Conservation (phyloP, 2,888 invertebrate species). For the Acheta domesticus region DNA sequence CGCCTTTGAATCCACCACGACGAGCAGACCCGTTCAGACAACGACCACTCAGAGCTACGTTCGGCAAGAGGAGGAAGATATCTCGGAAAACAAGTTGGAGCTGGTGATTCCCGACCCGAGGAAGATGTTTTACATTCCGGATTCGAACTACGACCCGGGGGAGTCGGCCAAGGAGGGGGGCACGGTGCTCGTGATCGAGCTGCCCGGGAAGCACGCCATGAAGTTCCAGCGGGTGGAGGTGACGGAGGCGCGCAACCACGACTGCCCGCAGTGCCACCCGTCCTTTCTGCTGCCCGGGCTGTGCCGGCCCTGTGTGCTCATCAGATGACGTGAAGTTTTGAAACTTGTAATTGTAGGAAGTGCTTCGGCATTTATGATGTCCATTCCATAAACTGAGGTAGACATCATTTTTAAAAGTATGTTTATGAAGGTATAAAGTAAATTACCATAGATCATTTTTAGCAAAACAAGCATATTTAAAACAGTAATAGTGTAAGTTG, state of each 20-base stretch:
- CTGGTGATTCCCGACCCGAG: slow-evolving; percentile 54
- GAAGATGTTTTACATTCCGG: slow-evolving; percentile 59
- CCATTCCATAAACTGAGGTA: too few species aligned
- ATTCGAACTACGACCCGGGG: slow-evolving; percentile 39
- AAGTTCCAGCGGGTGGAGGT: slow-evolving; percentile 23
- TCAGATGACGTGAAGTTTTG: slow-evolving; percentile 39
- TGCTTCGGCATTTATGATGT: too few species aligned
- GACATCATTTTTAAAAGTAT: too few species aligned
- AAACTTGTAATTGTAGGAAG: too few species aligned
- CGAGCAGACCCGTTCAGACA: not conserved
- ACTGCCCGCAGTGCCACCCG: slow-evolving; percentile 55
- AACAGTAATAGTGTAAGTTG: too few species aligned
- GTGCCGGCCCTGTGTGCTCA: slow-evolving; percentile 62
- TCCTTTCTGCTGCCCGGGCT: slow-evolving; percentile 60
- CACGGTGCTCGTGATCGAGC: slow-evolving; percentile 31
- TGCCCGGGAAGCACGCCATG: slow-evolving; percentile 27
- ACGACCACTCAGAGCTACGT: not conserved
- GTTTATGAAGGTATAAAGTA: too few species aligned
- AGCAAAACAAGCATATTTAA: too few species aligned
- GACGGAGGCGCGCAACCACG: slow-evolving; percentile 19
- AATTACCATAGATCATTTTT: too few species aligned
- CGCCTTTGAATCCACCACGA: not conserved
- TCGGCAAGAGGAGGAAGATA: not conserved
- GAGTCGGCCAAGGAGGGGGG: not conserved
- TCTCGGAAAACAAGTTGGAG: slow-evolving; percentile 33